Conservation (phyloP, 2,113 vertebrate genomes). For the Labrus mixtus region DNA sequence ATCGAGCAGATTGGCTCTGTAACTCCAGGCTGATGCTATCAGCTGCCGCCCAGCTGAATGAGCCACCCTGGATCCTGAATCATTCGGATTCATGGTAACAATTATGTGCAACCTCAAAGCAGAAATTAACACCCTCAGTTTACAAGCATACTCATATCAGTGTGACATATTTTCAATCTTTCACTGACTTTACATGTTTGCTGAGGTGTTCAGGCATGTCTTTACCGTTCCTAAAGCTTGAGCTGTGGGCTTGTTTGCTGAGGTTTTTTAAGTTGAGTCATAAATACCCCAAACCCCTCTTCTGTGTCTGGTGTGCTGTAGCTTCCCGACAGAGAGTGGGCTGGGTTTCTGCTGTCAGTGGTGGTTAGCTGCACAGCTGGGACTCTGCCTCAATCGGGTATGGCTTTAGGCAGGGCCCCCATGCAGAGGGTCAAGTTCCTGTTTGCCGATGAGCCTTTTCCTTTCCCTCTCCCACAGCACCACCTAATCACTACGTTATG, state of each 20-base stretch:
- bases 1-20: conserved; percentile 55
- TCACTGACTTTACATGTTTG: conserved; percentile 46
- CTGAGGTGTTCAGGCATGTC: conserved; percentile 29
- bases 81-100: conserved; percentile 64
- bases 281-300: conserved; percentile 10
- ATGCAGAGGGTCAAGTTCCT: conserved; percentile 58
- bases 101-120: conserved; percentile 59
- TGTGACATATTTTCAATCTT: conserved; percentile 64
- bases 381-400: conserved; percentile 38
- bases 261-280: conserved; percentile 38
- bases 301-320: conserved; percentile 8
- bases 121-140: conserved; percentile 55
- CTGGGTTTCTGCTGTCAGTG: conserved; percentile 2
- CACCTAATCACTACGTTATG: conserved; percentile 47
- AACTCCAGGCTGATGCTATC: conserved; percentile 37
- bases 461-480: conserved; percentile 37
- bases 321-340: conserved; percentile 31
- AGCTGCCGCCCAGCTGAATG: conserved; percentile 46
- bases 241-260: conserved; percentile 13
- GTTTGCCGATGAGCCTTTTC: conserved; percentile 34
- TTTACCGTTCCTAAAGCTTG: conserved; percentile 16
- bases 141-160: conserved; percentile 52
- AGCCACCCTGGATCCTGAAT: conserved; percentile 33
- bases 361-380: conserved; percentile 56
- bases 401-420: conserved; percentile 38